phyloP scores from a whole-genome alignment of 2,113 vertebrate genomes.

The Paradoxurus hermaphroditus region DNA sequence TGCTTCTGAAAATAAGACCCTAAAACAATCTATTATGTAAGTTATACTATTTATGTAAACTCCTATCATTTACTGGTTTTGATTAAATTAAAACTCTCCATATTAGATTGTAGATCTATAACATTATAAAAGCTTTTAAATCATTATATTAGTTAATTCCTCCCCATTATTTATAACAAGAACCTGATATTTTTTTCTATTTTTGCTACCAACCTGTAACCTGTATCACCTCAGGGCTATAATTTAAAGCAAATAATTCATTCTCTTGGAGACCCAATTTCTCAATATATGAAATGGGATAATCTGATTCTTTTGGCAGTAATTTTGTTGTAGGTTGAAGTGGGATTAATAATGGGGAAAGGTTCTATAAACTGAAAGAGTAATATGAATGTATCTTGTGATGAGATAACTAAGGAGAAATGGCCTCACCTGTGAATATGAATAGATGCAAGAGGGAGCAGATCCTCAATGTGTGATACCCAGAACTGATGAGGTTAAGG shows the following conservation, averaged over 20 bases:
- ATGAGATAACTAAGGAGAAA: background rate
- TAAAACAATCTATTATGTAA: background rate
- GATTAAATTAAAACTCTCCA: background rate
- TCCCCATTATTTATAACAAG: background rate
- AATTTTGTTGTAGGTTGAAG: background rate
- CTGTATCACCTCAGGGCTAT: background rate
- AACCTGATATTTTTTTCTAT: background rate
- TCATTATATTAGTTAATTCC: background rate
- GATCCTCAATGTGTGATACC: background rate
- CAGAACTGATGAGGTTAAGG: background rate
- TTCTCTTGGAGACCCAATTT: background rate
- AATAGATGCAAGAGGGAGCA: background rate
- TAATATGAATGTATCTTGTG: background rate
- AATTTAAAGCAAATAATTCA: background rate
- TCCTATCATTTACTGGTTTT: background rate
- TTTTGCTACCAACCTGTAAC: background rate
- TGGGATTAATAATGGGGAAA: background rate
- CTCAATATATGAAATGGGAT: background rate
- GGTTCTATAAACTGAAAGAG: background rate
- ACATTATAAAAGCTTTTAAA: background rate
- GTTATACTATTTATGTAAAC: background rate
- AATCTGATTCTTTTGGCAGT: background rate
- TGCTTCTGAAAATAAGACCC: background rate
- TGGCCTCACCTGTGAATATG: background rate
- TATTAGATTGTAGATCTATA: background rate